Conservation (phyloP, 2,113 vertebrate species). For the Zingel zingel region DNA sequence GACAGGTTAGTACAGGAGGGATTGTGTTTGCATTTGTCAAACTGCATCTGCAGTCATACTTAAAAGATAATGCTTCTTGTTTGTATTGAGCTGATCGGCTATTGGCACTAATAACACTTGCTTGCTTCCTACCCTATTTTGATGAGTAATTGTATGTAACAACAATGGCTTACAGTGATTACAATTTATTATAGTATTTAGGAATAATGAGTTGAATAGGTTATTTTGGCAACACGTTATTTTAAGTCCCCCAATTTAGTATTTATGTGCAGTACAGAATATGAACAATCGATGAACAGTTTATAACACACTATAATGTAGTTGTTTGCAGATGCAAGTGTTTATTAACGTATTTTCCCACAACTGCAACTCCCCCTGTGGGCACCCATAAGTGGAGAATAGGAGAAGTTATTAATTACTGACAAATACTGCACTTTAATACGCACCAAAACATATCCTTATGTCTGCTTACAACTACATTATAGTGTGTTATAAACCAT, state of each 20-base stretch:
- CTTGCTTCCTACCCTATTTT: not conserved
- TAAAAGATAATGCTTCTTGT: not conserved
- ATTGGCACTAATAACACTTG: not conserved
- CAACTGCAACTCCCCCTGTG: not conserved
- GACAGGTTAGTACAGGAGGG: constrained; percentile 83
- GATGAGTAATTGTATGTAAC: not conserved
- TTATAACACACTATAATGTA: not conserved
- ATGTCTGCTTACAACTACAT: not conserved
- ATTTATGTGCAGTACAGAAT: not conserved
- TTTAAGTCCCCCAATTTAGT: not conserved
- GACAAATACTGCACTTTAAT: not conserved
- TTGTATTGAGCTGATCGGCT: not conserved
- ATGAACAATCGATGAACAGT: not conserved
- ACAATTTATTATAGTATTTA: not conserved
- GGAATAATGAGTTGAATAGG: not conserved
- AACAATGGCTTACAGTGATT: not conserved
- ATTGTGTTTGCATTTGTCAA: not conserved
- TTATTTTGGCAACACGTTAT: not conserved
- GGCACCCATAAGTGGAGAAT: not conserved
- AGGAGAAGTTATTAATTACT: not conserved
- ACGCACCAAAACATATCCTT: not conserved
- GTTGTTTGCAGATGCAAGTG: not conserved
- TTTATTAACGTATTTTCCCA: not conserved
- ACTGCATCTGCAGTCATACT: not conserved
- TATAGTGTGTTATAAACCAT: not conserved